Conservation (phyloP, 1,140 invertebrate species). For the Cataglyphis hispanica region DNA sequence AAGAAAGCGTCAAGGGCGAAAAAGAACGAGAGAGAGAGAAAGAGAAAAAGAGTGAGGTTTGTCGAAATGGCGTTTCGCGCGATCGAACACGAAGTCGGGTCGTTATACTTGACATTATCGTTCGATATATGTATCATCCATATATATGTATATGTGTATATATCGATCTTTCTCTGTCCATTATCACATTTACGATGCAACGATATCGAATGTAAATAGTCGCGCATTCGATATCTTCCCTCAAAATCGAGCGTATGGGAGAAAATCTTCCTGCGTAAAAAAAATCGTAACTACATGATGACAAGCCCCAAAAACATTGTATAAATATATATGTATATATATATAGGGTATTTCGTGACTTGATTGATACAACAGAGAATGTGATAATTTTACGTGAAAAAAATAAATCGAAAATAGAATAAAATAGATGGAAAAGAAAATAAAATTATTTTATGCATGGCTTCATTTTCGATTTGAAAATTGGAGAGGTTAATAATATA, state of each 20-base stretch:
- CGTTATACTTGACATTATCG: conserved; percentile 47
- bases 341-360: no score
- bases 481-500: no score
- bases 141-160: not conserved
- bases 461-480: no score
- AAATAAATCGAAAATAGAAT: no score
- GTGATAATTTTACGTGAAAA: no score
- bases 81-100: conserved; percentile 58
- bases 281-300: not conserved
- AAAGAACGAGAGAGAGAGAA: not conserved
- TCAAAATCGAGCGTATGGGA: conserved; percentile 33
- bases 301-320: not conserved
- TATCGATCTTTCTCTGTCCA: conserved; percentile 24
- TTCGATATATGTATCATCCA: conserved; percentile 34
- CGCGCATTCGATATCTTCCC: conserved; percentile 5
- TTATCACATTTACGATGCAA: not conserved
- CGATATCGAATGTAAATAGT: conserved; percentile 44
- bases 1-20: conserved; percentile 10
- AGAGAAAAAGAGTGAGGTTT: not conserved
- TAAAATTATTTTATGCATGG: no score
- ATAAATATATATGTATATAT: no score
- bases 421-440: no score
- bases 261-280: not conserved
- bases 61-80: conserved; percentile 36
- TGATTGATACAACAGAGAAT: no score